A percentile compares a stretch with the other conserved stretches of the same genome.
Conservation (phyloP, 2,888 invertebrate species). For the Luperina nickerlii region DNA sequence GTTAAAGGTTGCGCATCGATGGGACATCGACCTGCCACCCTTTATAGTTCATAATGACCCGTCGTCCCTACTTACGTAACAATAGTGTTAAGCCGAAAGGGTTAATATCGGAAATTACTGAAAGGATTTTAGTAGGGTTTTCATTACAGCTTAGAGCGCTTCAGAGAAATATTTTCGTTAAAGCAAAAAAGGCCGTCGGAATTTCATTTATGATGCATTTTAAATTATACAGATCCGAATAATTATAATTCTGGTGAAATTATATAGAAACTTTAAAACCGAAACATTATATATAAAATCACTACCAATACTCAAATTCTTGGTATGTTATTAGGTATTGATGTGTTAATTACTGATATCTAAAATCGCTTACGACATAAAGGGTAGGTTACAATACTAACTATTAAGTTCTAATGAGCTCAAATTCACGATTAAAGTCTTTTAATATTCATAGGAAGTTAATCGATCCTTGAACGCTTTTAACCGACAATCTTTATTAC, state of each 20-base stretch:
- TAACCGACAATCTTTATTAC: slow-evolving; percentile 33
- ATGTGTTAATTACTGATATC: background rate
- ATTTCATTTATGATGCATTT: background rate
- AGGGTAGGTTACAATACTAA: too few relatives aligned
- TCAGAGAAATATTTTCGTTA: background rate
- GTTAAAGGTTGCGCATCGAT: background rate
- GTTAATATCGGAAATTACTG: slow-evolving; percentile 30
- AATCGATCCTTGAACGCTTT: slow-evolving; percentile 5
- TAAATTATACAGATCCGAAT: background rate
- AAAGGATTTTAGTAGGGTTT: slow-evolving; percentile 24
- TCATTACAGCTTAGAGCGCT: slow-evolving; percentile 2
- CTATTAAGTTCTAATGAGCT: slow-evolving; percentile 20
- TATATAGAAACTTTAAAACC: background rate
- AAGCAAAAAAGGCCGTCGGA: background rate
- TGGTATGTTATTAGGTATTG: background rate
- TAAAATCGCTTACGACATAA: background rate
- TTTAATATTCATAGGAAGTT: slow-evolving; percentile 42
- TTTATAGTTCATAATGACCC: background rate
- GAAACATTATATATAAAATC: background rate
- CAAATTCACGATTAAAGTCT: background rate
- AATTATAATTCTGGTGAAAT: background rate
- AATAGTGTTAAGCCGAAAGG: slow-evolving; percentile 13
- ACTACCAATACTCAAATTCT: background rate
- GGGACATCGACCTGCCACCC: too few relatives aligned
- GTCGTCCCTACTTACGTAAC: background rate